phyloP scores from a whole-genome alignment of 2,888 invertebrate genomes.

The Uloborus plumipes region DNA sequence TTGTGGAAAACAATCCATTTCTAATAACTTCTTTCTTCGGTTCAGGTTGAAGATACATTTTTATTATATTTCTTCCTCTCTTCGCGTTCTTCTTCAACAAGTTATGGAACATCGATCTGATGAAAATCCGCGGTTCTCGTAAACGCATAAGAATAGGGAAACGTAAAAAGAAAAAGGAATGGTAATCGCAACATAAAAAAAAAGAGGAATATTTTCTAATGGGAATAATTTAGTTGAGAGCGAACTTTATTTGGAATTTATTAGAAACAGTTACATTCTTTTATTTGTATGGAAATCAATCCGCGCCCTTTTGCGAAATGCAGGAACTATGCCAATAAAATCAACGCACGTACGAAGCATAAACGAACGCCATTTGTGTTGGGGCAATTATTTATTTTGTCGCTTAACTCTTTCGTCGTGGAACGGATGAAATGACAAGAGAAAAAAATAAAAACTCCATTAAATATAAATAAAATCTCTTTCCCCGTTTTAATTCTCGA shows the following conservation, averaged over 20 bases:
- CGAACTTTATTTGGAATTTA: constrained; percentile 51
- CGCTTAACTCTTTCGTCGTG: constrained; percentile 13
- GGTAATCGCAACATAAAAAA: background rate
- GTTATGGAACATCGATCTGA: constrained; percentile 45
- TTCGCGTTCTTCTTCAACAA: constrained; percentile 52
- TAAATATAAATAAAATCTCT: constrained; percentile 8
- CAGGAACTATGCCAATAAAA: constrained; percentile 48
- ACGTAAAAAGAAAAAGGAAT: constrained; percentile 15
- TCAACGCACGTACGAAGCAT: constrained; percentile 20
- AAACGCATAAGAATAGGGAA: constrained; percentile 15
- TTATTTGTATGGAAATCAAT: constrained; percentile 58
- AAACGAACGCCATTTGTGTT: constrained; percentile 30
- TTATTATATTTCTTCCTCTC: constrained; percentile 1
- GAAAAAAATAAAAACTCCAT: background rate
- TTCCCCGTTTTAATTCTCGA: constrained; percentile 34
- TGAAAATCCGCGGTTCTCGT: constrained; percentile 30
- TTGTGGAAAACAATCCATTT: constrained; percentile 19
- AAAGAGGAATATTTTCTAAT: constrained; percentile 42
- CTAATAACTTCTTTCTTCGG: constrained; percentile 35
- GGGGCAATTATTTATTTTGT: constrained; percentile 57
- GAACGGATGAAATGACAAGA: constrained; percentile 24
- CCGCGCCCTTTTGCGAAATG: constrained; percentile 17
- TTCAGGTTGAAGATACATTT: constrained; percentile 12
- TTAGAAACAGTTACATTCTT: constrained; percentile 45
- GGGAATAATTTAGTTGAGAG: constrained; percentile 55